Evolutionary conservation across 2,888 invertebrate species (phyloP), one percentile per base, ranked within the genome.

Genomic region (Xanthorhoe spadicearia): DNA sequence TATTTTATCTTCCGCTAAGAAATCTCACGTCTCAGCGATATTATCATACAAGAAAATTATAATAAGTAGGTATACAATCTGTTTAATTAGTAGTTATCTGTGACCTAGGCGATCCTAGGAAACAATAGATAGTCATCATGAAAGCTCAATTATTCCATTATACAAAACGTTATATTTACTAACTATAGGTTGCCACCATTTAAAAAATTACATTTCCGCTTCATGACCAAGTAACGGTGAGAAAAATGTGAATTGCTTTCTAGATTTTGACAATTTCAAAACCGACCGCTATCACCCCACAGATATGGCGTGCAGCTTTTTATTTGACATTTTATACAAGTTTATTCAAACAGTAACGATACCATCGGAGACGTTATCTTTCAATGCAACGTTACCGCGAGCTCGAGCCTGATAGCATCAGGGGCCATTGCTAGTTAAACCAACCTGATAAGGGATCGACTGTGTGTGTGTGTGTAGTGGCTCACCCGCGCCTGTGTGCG

Each of bases 311-410:
- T 81, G 83, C 85, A 85, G 87, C 89, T 90, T 92, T 92, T 92
- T 92, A 92, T 92, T 92, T 92, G 91, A 91, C 92, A 91, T 93
- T 93, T 92, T 88, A 92, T 92, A 93, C 92, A 92, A 92, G 93
- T 93, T 92, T 93, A 93, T 93, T 92, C 92, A 93, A 92, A 92
- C 90, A 90, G 79, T 75, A 77, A 79, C 89, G 92, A 92, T 92
- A 92, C 78, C 83, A 93, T 93, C 93, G 82, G 80, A 84, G 92
- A 93, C 92, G 87, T 92, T 93, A 92, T 92, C 92, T 93, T 90
- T 90, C 91, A 92, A 92, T 93, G 93, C 93, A 92, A 90, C 91
- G 92, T 92, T 91, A 92, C 93, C 92, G 92, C 93, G 92, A 88
- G 91, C 89, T 83, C 85, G 83, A 83, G 75, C 75, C 85, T 18